A percentile compares a stretch with the other conserved stretches of the same genome.
These are phyloP conservation scores for Orchesella cincta DNA, from an alignment of 1,140 invertebrate genomes.

Conservation along the genomic window DNA sequence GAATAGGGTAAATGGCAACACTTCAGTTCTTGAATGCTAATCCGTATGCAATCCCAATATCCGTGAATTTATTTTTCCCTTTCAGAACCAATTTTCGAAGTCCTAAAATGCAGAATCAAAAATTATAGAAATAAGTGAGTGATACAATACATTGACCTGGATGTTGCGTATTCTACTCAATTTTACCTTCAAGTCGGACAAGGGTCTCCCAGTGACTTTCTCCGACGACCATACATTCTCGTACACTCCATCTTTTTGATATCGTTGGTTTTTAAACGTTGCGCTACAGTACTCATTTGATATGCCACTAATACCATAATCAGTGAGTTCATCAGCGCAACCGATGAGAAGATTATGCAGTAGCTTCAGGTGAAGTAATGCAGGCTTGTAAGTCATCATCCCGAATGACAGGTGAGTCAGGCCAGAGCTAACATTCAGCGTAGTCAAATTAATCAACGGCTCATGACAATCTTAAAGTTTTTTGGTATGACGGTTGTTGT, in stretches of 20 bases:
- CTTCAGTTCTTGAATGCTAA: slow-evolving; percentile 18
- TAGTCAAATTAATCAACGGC: not conserved
- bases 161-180: slow-evolving; percentile 2
- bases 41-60: slow-evolving; percentile 25
- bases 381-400: slow-evolving; percentile 15
- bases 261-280: not conserved
- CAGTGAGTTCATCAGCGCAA: not conserved
- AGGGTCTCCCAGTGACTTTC: not conserved
- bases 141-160: no score
- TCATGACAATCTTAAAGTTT: not conserved
- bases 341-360: not conserved
- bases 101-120: not conserved
- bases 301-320: slow-evolving; percentile 3
- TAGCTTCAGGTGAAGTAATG: not conserved
- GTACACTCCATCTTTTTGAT: not conserved
- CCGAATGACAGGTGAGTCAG: not conserved
- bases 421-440: not conserved
- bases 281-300: not conserved
- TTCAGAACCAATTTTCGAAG: not conserved
- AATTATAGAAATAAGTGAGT: no score
- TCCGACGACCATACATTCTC: not conserved
- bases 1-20: not conserved
- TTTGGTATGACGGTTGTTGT: not conserved
- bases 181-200: slow-evolving; percentile 8
- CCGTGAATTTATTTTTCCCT: slow-evolving; percentile 10